Percentiles rank a stretch among this genome's conserved stretches.
Conservation (phyloP, 2,888 invertebrate species). For the Eustalomyia histrio region DNA sequence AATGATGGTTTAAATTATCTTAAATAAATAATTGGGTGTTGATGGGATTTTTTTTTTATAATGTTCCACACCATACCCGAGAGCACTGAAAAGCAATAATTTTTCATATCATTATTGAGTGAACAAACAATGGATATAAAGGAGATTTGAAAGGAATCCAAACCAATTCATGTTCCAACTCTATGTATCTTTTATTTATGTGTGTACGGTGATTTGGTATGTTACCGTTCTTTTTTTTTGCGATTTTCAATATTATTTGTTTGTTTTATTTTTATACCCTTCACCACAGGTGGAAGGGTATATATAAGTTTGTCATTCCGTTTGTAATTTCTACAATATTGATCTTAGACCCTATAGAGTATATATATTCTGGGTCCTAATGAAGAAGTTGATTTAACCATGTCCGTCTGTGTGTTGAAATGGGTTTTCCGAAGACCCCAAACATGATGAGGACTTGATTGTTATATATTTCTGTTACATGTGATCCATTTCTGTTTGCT, state of each 20-base stretch:
- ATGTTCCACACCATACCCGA: not conserved
- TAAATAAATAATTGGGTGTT: constrained; percentile 41
- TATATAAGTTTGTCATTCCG: too few species aligned
- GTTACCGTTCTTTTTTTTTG: not conserved
- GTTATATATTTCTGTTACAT: too few species aligned
- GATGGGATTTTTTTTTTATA: constrained; percentile 8
- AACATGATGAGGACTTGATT: too few species aligned
- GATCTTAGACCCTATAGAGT: too few species aligned
- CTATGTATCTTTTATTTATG: constrained; percentile 5
- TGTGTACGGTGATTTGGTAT: constrained; percentile 19
- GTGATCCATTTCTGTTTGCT: too few species aligned
- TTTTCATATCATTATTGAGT: constrained; percentile 55
- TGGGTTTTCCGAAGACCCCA: too few species aligned
- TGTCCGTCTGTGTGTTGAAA: too few species aligned
- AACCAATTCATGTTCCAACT: not conserved
- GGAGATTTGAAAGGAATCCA: constrained; percentile 34
- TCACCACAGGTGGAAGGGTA: too few species aligned
- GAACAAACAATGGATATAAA: constrained; percentile 45
- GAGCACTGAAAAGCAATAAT: constrained; percentile 34
- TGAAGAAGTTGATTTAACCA: too few species aligned
- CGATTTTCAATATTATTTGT: not conserved
- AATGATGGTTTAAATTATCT: constrained; percentile 46
- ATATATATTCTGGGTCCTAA: too few species aligned
- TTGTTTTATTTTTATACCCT: not conserved
- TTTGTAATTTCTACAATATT: too few species aligned